Percentiles rank a stretch among this genome's conserved stretches.
Conservation (phyloP, 2,888 invertebrate species). For the Dicyrtoma fusca region DNA sequence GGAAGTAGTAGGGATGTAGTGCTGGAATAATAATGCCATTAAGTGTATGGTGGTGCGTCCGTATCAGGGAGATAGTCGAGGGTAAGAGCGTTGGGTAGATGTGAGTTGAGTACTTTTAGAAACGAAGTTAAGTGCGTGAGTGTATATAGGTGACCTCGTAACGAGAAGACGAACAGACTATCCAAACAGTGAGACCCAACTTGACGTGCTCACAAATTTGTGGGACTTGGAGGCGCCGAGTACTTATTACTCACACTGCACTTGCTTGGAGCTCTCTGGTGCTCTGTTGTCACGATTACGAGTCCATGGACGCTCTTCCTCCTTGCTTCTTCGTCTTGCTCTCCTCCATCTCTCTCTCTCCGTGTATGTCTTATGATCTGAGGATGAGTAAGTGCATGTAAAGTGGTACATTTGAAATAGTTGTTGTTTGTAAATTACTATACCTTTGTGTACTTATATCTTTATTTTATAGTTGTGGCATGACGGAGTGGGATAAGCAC, state of each 20-base stretch:
- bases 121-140: constrained; percentile 20
- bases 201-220: constrained; percentile 52
- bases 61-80: not conserved
- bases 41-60: not conserved
- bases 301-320: constrained; percentile 5
- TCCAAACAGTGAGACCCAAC: constrained; percentile 43
- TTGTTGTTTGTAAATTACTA: not conserved
- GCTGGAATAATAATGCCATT: too few relatives aligned
- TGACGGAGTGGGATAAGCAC: too few relatives aligned
- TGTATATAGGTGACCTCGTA: constrained; percentile 36
- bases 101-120: constrained; percentile 14
- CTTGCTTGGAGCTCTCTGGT: constrained; percentile 30
- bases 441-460: too few relatives aligned
- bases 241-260: constrained; percentile 45
- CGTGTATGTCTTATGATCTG: not conserved
- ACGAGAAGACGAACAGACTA: constrained; percentile 32
- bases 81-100: not conserved
- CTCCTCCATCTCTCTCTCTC: not conserved
- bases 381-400: constrained; percentile 26
- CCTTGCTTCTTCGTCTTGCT: too few relatives aligned
- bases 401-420: constrained; percentile 23
- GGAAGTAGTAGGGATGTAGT: too few relatives aligned
- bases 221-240: constrained; percentile 54
- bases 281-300: constrained; percentile 31
- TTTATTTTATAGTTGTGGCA: too few relatives aligned